A percentile compares a stretch with the other conserved stretches of the same genome.
Evolutionary conservation across 2,888 invertebrate species (phyloP).

Genomic region (Pantelozetes paolii): DNA sequence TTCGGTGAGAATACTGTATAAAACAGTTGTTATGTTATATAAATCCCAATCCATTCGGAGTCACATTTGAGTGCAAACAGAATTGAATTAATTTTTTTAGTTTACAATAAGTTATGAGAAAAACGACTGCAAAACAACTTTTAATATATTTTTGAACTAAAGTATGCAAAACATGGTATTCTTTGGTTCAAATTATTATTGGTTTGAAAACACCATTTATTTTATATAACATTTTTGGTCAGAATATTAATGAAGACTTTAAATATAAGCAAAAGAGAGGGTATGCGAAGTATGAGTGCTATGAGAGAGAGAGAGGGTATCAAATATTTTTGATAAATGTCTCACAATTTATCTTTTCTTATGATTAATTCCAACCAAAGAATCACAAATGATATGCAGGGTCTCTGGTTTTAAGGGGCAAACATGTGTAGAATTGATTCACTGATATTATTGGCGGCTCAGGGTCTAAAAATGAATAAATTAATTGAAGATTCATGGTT

Average conservation of each 20-base stretch:
- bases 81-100: no score
- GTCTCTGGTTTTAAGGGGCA: no score
- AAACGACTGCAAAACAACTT: not conserved
- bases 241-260: constrained; percentile 2
- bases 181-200: not conserved
- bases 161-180: not conserved
- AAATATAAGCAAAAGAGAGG: not conserved
- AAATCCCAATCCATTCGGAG: no score
- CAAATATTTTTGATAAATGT: not conserved
- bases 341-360: constrained; percentile 4
- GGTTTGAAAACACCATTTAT: constrained; percentile 1
- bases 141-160: not conserved
- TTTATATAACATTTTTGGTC: not conserved
- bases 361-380: not conserved
- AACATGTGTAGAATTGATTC: no score
- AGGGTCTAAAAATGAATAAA: no score
- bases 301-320: no score
- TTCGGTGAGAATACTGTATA: constrained; percentile 12
- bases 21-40: not conserved
- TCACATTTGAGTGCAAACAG: no score
- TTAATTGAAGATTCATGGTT: no score
- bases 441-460: no score
- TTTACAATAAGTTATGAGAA: not conserved
- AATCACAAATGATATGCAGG: not conserved
- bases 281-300: no score